These are phyloP conservation scores for Caenorhabditis inopinata DNA, from an alignment of 1,140 invertebrate species.

Conservation along the genomic window DNA sequence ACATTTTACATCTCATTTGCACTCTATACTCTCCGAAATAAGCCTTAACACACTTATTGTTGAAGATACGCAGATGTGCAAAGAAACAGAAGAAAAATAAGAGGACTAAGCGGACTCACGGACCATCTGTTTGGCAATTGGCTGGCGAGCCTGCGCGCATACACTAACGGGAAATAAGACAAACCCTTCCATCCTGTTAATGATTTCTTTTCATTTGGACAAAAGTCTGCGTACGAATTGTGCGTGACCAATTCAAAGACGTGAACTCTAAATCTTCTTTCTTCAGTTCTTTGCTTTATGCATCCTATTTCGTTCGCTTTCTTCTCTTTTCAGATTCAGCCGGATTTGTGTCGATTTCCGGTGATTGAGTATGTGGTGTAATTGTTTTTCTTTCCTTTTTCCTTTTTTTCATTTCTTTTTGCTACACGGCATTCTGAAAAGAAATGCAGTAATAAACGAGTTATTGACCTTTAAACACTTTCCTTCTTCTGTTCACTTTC, in stretches of 20 bases:
- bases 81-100: too few species aligned
- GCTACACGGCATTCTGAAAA: neutral
- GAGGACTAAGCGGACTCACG: neutral
- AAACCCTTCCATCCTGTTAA: neutral
- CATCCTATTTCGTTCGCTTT: neutral
- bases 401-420: neutral
- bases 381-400: neutral
- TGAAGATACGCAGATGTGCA: slow-evolving; percentile 32
- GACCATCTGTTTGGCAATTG: slow-evolving; percentile 31
- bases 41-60: slow-evolving; percentile 28
- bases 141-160: neutral
- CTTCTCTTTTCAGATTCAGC: neutral
- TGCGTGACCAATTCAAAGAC: slow-evolving; percentile 28
- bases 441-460: neutral
- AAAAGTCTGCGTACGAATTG: slow-evolving; percentile 21
- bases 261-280: slow-evolving; percentile 3
- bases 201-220: neutral
- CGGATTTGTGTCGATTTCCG: slow-evolving; percentile 30
- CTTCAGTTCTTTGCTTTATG: neutral
- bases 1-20: slow-evolving; percentile 34
- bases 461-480: neutral
- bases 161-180: neutral
- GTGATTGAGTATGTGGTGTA: slow-evolving; percentile 26
- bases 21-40: slow-evolving; percentile 25
- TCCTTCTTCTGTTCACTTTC: neutral